These are phyloP conservation scores for Pseudachorutes palmiensis DNA, from an alignment of 1,140 invertebrate species.

Conservation along the genomic window DNA sequence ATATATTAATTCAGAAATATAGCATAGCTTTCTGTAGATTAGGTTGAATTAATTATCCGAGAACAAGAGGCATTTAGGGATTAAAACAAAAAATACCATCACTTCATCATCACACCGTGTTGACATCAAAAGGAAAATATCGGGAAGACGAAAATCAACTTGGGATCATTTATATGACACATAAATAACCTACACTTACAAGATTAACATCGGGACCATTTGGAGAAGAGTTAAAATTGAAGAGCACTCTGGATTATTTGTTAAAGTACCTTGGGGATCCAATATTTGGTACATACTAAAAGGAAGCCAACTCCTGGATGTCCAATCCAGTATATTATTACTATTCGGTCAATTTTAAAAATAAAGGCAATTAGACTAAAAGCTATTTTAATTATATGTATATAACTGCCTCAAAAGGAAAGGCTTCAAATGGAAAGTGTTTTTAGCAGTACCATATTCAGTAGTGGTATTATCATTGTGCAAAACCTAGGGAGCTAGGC, in stretches of 20 bases:
- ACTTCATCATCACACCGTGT: background rate
- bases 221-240: background rate
- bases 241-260: too few species aligned
- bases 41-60: background rate
- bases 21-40: background rate
- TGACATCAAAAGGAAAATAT: background rate
- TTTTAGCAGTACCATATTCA: too few species aligned
- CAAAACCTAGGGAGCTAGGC: background rate
- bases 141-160: background rate
- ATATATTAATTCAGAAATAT: too few species aligned
- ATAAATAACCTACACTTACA: slow-evolving; percentile 6
- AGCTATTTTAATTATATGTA: background rate
- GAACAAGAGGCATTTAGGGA: background rate
- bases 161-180: slow-evolving; percentile 1
- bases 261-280: background rate
- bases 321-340: too few species aligned
- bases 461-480: too few species aligned
- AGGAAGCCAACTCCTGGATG: too few species aligned
- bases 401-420: background rate
- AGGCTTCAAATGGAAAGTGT: background rate
- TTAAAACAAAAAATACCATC: background rate
- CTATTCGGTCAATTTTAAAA: too few species aligned
- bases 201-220: slow-evolving; percentile 12
- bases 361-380: background rate
- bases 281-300: too few species aligned